These are phyloP conservation scores for Bubo blakistoni DNA, from an alignment of 2,113 vertebrate species.

Conservation along the genomic window DNA sequence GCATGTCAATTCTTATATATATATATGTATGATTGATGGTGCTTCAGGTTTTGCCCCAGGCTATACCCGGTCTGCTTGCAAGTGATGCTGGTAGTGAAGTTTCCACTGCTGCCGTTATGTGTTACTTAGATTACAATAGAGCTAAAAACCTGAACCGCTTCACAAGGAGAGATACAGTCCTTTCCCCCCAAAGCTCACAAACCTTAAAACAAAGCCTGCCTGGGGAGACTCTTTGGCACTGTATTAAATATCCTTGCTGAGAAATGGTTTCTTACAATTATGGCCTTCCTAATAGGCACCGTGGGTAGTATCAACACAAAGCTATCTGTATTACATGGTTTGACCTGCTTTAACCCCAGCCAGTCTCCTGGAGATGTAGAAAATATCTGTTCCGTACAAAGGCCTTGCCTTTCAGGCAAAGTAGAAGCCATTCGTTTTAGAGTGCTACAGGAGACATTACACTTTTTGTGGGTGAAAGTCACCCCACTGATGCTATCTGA, in stretches of 20 bases:
- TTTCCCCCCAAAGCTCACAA: neutral
- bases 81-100: neutral
- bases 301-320: conserved; percentile 17
- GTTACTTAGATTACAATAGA: neutral
- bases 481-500: neutral
- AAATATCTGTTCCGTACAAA: conserved; percentile 2
- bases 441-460: neutral
- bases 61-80: conserved; percentile 3
- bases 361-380: conserved; percentile 6
- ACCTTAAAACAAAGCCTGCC: conserved; percentile 44
- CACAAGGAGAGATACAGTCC: neutral
- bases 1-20: neutral
- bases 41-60: conserved; percentile 21
- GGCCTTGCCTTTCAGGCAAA: neutral
- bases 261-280: conserved; percentile 32
- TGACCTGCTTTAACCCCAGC: conserved; percentile 42
- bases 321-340: conserved; percentile 2
- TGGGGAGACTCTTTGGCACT: conserved; percentile 2
- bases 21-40: neutral
- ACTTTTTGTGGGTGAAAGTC: neutral
- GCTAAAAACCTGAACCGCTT: neutral
- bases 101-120: neutral
- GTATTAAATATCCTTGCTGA: conserved; percentile 20
- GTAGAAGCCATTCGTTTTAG: neutral
- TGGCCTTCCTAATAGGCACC: neutral